phyloP scores from a whole-genome alignment of 2,113 vertebrate species.

The Campylomormyrus numenius region DNA sequence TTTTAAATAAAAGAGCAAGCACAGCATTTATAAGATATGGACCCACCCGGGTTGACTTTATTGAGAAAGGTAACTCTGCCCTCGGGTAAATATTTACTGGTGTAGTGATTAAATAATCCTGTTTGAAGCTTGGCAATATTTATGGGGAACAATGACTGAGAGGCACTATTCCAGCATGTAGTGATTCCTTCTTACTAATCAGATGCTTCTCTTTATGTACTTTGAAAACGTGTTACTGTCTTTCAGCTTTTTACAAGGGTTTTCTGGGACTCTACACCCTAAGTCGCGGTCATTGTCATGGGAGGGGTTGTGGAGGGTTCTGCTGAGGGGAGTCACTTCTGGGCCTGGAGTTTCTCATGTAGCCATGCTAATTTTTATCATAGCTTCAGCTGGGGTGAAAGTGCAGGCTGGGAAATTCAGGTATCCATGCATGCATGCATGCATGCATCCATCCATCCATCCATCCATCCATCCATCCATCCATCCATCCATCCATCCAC shows the following conservation, averaged over 20 bases:
- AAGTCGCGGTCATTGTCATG: background rate
- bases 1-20: background rate
- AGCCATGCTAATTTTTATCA: background rate
- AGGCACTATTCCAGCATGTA: background rate
- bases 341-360: background rate
- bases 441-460: background rate
- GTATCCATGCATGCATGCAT: background rate
- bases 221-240: background rate
- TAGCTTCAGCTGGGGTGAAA: background rate
- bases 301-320: background rate
- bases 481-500: background rate
- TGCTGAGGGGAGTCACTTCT: no score
- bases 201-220: background rate
- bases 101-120: background rate
- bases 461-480: background rate
- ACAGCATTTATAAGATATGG: background rate
- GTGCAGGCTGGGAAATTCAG: background rate
- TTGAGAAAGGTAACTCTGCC: background rate
- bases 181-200: background rate
- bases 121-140: background rate
- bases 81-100: background rate
- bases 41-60: background rate
- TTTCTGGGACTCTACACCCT: background rate
- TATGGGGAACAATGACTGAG: background rate
- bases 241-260: background rate